These are phyloP conservation scores for Sebastes aleutianus DNA, from an alignment of 2,797 vertebrate species.

Conservation along the genomic window DNA sequence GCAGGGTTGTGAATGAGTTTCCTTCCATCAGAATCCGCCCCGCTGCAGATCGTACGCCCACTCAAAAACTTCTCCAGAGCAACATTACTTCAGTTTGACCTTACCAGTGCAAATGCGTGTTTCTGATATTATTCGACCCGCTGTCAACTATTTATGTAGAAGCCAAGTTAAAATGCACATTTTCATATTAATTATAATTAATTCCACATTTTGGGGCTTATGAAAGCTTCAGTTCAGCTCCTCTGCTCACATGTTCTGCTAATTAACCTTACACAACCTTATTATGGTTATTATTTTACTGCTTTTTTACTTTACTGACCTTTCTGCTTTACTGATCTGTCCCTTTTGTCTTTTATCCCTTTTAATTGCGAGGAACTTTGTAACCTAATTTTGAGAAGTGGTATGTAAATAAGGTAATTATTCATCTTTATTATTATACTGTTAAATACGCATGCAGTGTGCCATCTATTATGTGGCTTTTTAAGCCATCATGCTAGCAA, in stretches of 20 bases:
- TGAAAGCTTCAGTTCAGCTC: conserved; percentile 28
- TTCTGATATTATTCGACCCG: background rate
- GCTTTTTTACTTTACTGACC: conserved; percentile 43
- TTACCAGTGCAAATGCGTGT: background rate
- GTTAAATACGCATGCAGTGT: background rate
- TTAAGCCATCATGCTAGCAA: conserved; percentile 39
- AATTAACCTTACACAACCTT: conserved; percentile 58
- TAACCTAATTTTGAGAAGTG: conserved; percentile 20
- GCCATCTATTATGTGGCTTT: conserved; percentile 34
- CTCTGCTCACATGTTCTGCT: conserved; percentile 36
- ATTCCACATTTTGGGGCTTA: background rate
- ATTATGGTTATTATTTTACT: conserved; percentile 39
- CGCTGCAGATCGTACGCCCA: background rate
- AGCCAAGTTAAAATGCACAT: background rate
- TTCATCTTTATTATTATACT: conserved; percentile 37
- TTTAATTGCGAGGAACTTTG: conserved; percentile 44
- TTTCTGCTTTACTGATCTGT: conserved; percentile 51
- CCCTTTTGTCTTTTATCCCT: conserved; percentile 45
- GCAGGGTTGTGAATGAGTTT: background rate
- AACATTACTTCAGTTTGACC: background rate
- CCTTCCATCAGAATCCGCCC: background rate
- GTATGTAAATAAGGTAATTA: conserved; percentile 61
- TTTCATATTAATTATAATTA: conserved; percentile 28
- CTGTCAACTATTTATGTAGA: background rate
- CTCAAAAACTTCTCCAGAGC: background rate